Percentiles rank a stretch among this genome's conserved stretches.
phyloP scores from a whole-genome alignment of 1,140 invertebrate genomes.

The Achroia grisella region DNA sequence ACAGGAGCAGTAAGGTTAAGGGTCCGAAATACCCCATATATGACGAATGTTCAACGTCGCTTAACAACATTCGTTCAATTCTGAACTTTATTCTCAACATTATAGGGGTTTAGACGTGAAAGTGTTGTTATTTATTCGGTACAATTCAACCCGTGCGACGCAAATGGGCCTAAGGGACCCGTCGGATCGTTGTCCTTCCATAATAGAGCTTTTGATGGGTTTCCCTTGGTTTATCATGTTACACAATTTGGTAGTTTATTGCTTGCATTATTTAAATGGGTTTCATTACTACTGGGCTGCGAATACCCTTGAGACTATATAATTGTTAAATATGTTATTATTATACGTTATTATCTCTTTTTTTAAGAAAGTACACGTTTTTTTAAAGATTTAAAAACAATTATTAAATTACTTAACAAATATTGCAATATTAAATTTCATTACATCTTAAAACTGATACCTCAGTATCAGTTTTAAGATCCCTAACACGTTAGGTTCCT shows the following conservation, averaged over 20 bases:
- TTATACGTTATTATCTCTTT: too few relatives aligned
- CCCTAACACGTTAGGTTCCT: too few relatives aligned
- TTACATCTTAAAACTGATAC: too few relatives aligned
- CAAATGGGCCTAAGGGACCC: conserved; percentile 17
- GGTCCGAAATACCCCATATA: not conserved
- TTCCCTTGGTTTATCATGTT: not conserved
- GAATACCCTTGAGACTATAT: too few relatives aligned
- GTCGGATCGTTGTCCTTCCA: not conserved
- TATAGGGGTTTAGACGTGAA: conserved; percentile 1
- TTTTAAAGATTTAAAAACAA: too few relatives aligned
- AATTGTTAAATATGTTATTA: too few relatives aligned
- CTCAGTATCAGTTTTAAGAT: too few relatives aligned
- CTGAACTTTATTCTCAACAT: conserved; percentile 2
- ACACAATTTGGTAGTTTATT: conserved; percentile 1
- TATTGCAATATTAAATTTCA: too few relatives aligned
- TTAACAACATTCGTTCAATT: not conserved
- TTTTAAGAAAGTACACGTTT: too few relatives aligned
- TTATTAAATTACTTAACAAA: too few relatives aligned
- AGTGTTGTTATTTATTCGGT: conserved; percentile 1
- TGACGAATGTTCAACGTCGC: not conserved
- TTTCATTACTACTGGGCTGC: not conserved
- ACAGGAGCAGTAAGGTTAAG: not conserved
- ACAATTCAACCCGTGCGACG: conserved; percentile 2
- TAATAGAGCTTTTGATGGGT: conserved; percentile 2
- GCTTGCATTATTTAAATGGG: not conserved